Conservation (phyloP, 2,113 vertebrate genomes). For the Struthio camelus region DNA sequence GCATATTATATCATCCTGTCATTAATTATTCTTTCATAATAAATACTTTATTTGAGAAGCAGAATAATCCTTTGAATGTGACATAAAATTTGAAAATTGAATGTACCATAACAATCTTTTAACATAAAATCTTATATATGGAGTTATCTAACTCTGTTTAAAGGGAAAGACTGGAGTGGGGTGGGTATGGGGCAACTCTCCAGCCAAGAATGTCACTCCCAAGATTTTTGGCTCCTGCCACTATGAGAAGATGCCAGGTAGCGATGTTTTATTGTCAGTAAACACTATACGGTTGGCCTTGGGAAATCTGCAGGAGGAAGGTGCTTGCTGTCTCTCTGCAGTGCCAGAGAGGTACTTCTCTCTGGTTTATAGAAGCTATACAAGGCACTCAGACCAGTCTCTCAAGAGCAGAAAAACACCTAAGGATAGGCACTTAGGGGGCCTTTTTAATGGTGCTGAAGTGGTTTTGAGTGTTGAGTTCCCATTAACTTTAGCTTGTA, state of each 20-base stretch:
- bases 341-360: neutral
- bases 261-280: neutral
- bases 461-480: conserved; percentile 35
- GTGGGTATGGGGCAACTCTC: neutral
- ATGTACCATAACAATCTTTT: neutral
- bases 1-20: neutral
- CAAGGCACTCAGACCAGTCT: neutral
- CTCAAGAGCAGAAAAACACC: neutral
- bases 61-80: neutral
- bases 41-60: neutral
- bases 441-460: conserved; percentile 28
- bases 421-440: neutral
- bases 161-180: neutral
- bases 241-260: neutral
- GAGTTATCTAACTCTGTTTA: neutral
- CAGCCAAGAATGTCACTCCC: neutral
- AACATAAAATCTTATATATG: neutral
- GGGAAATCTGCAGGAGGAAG: neutral
- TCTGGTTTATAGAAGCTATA: neutral
- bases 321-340: neutral
- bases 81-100: neutral
- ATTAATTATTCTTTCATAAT: neutral
- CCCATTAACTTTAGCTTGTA: neutral
- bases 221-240: neutral
- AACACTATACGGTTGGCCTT: neutral